Base-by-base conservation (phyloP, 2,113 vertebrate genomes). In the Daboia siamensis region DNA sequence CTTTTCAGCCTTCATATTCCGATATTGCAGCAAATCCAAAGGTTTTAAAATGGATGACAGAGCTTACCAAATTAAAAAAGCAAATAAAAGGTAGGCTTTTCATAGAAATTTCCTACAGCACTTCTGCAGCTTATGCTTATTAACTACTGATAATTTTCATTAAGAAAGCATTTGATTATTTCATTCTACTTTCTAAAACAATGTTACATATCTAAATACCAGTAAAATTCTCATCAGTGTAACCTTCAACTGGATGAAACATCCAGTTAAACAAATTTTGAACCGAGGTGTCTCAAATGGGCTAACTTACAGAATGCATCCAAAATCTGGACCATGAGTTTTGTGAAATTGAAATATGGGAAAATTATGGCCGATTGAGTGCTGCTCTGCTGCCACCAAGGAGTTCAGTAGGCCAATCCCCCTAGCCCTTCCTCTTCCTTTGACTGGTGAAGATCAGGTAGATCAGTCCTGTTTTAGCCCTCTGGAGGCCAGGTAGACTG, bases 21-120 rank as follows among this genome's bases (percentile, higher is more conserved):
- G 99, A 99, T 96, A 99, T 99, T 97, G 99, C 98, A 97, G 98
- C 98, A 95, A 99, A 99, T 97, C 98, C 99, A 93, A 99, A 99
- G 97, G 99, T 99, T 95, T 97, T 99, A 94, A 99, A 99, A 93
- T 99, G 99, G 99, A 99, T 99, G 99, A 99, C 99, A 29, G 99
- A 99, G 95, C 98, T 99, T 96, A 99, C 99, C 92, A 99, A 99
- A 98, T 96, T 99, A 96, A 98, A 98, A 96, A 98, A 98, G 96
- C 99, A 99, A 97, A 98, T 99, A 94, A 99, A 99, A 99, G 99
- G 99, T 99, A 98, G 94, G 87, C 55, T 52, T 26, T 59, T 93
- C 7, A 24, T 93, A 0, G 55, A 46, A 4, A 94, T 44, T 4
- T 91, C 11, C 0, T 89, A 11, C n/a, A 46, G n/a, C 9, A 55